Percentiles rank a stretch among this genome's conserved stretches.
phyloP scores from a whole-genome alignment of 2,113 vertebrate species.

The Pelvicachromis taeniatus region DNA sequence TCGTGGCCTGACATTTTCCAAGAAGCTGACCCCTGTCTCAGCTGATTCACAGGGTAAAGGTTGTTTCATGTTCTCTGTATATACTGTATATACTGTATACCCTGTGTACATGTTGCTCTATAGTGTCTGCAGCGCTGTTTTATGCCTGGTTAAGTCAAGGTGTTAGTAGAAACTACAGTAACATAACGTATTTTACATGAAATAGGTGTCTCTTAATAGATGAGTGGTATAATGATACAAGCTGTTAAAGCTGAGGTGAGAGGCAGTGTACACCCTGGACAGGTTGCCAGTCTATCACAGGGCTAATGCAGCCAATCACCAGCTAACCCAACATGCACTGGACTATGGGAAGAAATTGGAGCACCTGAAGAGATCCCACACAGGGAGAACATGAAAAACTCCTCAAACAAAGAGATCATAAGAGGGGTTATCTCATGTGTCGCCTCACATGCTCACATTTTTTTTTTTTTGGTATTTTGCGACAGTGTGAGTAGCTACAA shows the following conservation, averaged over 20 bases:
- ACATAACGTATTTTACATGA: not conserved
- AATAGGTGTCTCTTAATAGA: not conserved
- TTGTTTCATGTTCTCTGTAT: not conserved
- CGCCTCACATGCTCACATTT: not conserved
- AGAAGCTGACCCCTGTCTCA: not conserved
- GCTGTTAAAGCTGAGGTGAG: not conserved
- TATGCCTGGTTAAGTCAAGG: not conserved
- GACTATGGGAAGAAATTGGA: not conserved
- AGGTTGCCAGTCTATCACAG: not conserved
- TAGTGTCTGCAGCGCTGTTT: not conserved
- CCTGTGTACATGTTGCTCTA: not conserved
- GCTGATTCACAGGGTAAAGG: not conserved
- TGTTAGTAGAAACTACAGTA: not conserved
- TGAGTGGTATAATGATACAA: not conserved
- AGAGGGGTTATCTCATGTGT: not conserved
- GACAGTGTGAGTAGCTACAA: not conserved
- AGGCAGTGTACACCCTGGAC: not conserved
- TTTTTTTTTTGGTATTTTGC: not conserved
- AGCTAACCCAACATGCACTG: not conserved
- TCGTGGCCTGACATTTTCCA: conserved; percentile 13
- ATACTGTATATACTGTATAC: not conserved
- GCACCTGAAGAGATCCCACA: too few species aligned
- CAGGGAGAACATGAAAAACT: too few species aligned
- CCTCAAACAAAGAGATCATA: not conserved
- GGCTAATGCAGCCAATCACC: not conserved